Evolutionary conservation across 2,797 vertebrate genomes (phyloP), one percentile per base, ranked within the genome.

Genomic region (Coccyzus lansbergi): DNA sequence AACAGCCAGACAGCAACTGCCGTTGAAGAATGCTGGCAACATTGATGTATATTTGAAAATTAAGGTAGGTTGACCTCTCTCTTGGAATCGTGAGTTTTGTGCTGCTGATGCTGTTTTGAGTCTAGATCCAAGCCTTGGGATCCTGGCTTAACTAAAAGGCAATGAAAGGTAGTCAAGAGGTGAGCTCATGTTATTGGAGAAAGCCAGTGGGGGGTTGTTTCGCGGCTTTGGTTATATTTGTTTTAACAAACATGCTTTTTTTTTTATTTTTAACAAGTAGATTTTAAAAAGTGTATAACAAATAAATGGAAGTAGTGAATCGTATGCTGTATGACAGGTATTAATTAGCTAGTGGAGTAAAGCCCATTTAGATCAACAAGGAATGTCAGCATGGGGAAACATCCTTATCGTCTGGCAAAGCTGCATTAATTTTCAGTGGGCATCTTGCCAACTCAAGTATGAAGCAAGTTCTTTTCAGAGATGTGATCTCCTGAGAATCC

Each of bases 21-120:
- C 99, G 6, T 97, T 99, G 97, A 99, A 98, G 97, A 99, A 99
- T 97, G 99, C 99, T 81, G 99, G 99, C 77, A 99, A 99, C 97
- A 99, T 99, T 93, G 97, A 98, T 31, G 98, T 99, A 75, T 95
- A 97, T 94, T 98, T 99, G 87, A 98, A 98, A 96, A 94, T 99
- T 67, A 95, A 96, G 98, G 98, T 98, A 97, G 26, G 96, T 88
- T 76, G 69, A 8, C 53, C 80, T 78, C 69, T 85, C 6, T 80
- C 40, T 70, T 68, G 34, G 81, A 91, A 55, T 83, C 4, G 2
- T 40, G 22, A 48, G 21, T 28, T 92, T 51, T 83, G 17, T 69
- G 18, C 63, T 14, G 5, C 69, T 83, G 18, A 10, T 44, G 7
- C 49, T 74, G 8, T 51, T 36, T 6, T 68, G 53, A 89, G 91